phyloP scores from a whole-genome alignment of 37 sponge, comb jelly and placozoan genomes.

The Hormiphora californensis region DNA sequence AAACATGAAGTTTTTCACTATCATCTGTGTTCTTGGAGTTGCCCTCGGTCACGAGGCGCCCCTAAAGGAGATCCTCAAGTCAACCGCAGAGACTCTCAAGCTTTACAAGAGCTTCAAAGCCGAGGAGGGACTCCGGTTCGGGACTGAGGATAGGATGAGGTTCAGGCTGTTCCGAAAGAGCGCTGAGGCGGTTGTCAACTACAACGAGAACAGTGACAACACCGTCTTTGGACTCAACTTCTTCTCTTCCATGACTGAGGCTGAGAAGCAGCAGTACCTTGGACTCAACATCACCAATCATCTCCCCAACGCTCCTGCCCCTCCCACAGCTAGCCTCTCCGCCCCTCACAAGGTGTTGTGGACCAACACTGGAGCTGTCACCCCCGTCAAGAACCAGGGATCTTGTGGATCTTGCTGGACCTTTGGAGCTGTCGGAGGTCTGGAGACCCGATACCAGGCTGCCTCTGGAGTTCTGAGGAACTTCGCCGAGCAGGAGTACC shows the following conservation, averaged over 20 bases:
- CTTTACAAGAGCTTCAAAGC: conserved; percentile 17
- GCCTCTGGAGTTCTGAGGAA: neutral
- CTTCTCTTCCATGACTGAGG: conserved; percentile 19
- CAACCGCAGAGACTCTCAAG: neutral
- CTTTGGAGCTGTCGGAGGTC: neutral
- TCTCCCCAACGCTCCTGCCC: neutral
- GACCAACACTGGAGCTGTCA: neutral
- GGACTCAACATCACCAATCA: neutral
- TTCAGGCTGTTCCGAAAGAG: neutral
- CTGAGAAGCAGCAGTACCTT: conserved; percentile 9
- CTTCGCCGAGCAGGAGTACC: conserved; percentile 1
- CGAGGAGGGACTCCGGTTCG: neutral
- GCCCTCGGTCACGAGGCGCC: neutral
- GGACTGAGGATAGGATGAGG: conserved; percentile 13
- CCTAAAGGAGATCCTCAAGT: neutral
- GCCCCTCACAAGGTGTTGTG: neutral
- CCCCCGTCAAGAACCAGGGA: neutral
- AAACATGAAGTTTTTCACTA: too few relatives aligned
- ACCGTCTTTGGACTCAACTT: conserved; percentile 2
- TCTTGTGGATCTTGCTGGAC: neutral
- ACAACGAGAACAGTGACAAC: neutral
- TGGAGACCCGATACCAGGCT: neutral
- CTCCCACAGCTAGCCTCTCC: neutral
- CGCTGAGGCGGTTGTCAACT: neutral
- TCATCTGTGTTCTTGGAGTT: neutral